A percentile compares a stretch with the other conserved stretches of the same genome.
These are phyloP conservation scores for Condylura cristata DNA, from an alignment of 2,113 vertebrate species.

Conservation along the genomic window DNA sequence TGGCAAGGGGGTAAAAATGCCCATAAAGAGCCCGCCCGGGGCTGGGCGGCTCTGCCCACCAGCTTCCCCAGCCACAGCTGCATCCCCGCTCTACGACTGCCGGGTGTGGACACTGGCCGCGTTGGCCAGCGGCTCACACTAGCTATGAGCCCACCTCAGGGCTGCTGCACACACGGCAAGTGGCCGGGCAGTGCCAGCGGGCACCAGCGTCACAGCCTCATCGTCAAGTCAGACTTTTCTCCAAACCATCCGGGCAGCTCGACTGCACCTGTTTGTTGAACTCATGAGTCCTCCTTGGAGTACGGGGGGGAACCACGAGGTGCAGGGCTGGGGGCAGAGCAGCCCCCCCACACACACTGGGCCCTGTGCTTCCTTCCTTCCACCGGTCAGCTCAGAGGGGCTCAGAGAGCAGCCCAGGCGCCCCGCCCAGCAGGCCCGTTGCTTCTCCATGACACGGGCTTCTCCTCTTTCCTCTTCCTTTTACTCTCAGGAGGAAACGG, in stretches of 20 bases:
- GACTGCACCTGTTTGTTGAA: rapidly evolving
- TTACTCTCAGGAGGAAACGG: neutral
- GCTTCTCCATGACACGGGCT: too few species aligned
- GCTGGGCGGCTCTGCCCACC: rapidly evolving
- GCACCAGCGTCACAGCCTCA: neutral
- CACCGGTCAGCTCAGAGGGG: rapidly evolving
- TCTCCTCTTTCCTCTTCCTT: neutral
- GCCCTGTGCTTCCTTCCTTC: too few species aligned
- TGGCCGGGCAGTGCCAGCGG: rapidly evolving
- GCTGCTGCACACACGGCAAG: neutral
- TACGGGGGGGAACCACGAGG: too few species aligned
- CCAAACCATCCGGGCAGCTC: neutral
- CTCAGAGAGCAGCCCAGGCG: too few species aligned
- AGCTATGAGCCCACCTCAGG: neutral
- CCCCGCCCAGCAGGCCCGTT: too few species aligned
- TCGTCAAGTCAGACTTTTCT: neutral
- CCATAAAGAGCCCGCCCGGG: rapidly evolving
- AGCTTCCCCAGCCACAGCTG: neutral
- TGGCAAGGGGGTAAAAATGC: rapidly evolving
- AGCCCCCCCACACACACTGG: too few species aligned
- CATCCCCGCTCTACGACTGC: neutral
- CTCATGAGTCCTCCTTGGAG: neutral
- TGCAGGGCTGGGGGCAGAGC: too few species aligned
- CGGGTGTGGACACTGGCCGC: rapidly evolving
- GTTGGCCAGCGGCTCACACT: rapidly evolving